A percentile compares a stretch with the other conserved stretches of the same genome.
Evolutionary conservation across 2,113 vertebrate species (phyloP).

Genomic region (Rynchops niger): DNA sequence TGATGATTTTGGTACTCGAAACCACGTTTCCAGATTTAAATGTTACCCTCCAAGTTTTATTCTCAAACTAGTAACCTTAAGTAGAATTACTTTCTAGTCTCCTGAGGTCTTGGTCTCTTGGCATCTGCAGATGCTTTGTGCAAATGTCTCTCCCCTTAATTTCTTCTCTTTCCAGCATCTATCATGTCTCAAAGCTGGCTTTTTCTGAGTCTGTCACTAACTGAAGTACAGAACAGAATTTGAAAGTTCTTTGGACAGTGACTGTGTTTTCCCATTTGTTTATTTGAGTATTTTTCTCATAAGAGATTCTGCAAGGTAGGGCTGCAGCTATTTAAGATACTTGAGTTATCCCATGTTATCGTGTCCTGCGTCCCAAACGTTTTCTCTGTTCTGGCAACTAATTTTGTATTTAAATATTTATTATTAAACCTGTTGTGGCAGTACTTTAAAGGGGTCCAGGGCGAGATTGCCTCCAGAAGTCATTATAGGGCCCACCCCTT

Average conservation of each 20-base stretch:
- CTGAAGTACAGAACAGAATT: background rate
- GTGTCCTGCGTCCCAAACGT: rapidly evolving
- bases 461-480: background rate
- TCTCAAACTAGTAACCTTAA: background rate
- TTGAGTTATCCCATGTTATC: background rate
- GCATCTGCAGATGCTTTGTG: background rate
- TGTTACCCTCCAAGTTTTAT: background rate
- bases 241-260: background rate
- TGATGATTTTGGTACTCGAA: background rate
- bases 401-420: background rate
- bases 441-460: background rate
- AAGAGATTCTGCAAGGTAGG: background rate
- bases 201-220: background rate
- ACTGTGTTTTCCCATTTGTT: background rate
- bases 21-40: background rate
- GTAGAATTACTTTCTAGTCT: background rate
- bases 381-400: background rate
- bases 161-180: background rate
- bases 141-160: background rate
- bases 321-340: background rate
- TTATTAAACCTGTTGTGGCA: background rate
- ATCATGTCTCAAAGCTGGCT: background rate
- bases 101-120: background rate
- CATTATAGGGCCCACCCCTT: background rate
- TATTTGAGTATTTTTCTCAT: background rate